A percentile compares a stretch with the other conserved stretches of the same genome.
Conservation (phyloP, 2,797 vertebrate species). For the Alosa sapidissima region DNA sequence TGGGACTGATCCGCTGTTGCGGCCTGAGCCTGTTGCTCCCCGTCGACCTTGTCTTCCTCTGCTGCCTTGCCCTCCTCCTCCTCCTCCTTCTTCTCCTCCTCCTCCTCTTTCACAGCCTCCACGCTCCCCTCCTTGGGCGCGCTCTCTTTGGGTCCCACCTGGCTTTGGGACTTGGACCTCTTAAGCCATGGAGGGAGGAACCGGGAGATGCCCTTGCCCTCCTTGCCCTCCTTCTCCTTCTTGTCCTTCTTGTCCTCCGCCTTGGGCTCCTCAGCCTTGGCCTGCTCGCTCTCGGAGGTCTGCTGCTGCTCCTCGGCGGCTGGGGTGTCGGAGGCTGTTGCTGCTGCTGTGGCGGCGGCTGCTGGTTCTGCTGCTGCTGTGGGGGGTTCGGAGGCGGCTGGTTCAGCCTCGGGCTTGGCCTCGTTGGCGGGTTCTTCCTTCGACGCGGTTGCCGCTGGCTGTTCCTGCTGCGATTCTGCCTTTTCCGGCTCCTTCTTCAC, state of each 20-base stretch:
- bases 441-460: constrained; percentile 35
- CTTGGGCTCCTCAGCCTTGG: constrained; percentile 6
- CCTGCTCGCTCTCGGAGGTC: constrained; percentile 52
- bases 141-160: constrained; percentile 78
- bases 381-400: constrained; percentile 42
- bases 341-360: not conserved
- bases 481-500: constrained; percentile 79
- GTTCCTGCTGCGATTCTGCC: constrained; percentile 72
- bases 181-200: constrained; percentile 97
- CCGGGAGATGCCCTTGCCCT: constrained; percentile 87
- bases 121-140: constrained; percentile 66
- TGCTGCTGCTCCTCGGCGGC: not conserved
- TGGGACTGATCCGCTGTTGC: constrained; percentile 66
- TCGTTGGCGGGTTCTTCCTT: constrained; percentile 29
- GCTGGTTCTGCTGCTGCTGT: constrained; percentile 27
- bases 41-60: constrained; percentile 66
- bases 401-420: constrained; percentile 53
- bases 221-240: constrained; percentile 64
- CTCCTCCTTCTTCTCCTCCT: constrained; percentile 40
- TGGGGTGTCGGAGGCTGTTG: not conserved
- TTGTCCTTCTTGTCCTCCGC: not conserved
- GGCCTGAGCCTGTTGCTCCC: constrained; percentile 53
- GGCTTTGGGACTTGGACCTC: constrained; percentile 90
- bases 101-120: constrained; percentile 55
- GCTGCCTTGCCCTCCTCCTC: constrained; percentile 50